Base-by-base conservation (phyloP, 2,888 invertebrate species). In the Spialia ferax region DNA sequence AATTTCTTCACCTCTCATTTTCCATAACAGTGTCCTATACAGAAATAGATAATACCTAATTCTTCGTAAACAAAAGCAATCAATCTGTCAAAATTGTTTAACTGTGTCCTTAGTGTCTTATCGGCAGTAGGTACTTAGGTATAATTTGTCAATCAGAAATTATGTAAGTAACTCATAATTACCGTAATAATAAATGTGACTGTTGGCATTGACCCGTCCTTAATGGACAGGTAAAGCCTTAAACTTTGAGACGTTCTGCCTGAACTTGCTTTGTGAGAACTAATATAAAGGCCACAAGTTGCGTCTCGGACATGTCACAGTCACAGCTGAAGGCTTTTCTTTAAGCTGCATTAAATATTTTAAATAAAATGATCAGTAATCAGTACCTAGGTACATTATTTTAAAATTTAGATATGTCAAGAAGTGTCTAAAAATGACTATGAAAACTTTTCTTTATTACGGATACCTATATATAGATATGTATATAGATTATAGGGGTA, bases 251-350 rank as follows among this genome's bases (percentile, higher is more conserved):
- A 42, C 8, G 42, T 8, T n/a, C 50, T 45, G 22, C 8, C 11
- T 48, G 48, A 45, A 45, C 54, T 38, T 54, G 54, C 42, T 42
- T 32, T 32, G 15, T 42, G 42, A 54, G 63, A 63, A 63, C 26
- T 22, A 42, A 26, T 38, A 63, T 23, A 23, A n/a, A 13, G 52
- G 52, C 20, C 13, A 45, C 18, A 7, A 15, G 6, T 10, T 18
- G 48, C 20, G 20, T 4, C 45, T 3, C n/a, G 45, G 18, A 32
- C 13, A n/a, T n/a, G 35, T 13, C 35, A 38, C 13, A 38, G 35
- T 13, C 35, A 38, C 13, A 38, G 35, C 35, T 13, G 35, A 13
- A 13, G 35, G 13, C 35, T 38, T 13, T 38, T n/a, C 35, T 38
- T 13, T 8, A 1, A 8, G 18, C 18, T 42, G 42, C 45, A 45